A percentile compares a stretch with the other conserved stretches of the same genome.
These are phyloP conservation scores for Amphilophus citrinellus DNA, from an alignment of 2,113 vertebrate species.

Conservation along the genomic window DNA sequence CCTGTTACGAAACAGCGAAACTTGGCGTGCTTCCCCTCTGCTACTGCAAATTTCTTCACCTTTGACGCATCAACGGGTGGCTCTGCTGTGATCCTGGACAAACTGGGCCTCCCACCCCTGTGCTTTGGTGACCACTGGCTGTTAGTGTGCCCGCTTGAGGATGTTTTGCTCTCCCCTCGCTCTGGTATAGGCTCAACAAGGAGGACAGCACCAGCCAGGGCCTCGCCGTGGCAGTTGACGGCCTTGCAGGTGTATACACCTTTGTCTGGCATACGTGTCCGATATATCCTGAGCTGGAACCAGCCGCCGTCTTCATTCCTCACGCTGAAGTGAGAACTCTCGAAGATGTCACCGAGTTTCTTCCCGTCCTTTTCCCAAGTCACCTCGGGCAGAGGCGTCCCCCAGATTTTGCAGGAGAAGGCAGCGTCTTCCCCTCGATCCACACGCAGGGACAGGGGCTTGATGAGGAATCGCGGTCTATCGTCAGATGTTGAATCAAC, in stretches of 20 bases:
- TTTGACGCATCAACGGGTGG: conserved; percentile 70
- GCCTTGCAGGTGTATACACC: conserved; percentile 94
- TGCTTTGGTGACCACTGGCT: conserved; percentile 65
- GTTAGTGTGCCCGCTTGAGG: conserved; percentile 47
- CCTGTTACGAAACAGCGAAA: conserved; percentile 95
- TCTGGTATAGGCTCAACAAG: conserved; percentile 83
- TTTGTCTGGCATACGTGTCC: conserved; percentile 84
- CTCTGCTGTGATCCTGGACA: conserved; percentile 54
- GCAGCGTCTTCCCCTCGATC: conserved; percentile 86
- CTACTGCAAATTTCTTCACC: conserved; percentile 88
- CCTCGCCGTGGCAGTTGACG: conserved; percentile 80
- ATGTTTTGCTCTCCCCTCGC: conserved; percentile 41
- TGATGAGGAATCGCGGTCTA: conserved; percentile 85
- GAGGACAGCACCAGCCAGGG: conserved; percentile 88
- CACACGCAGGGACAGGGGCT: conserved; percentile 86
- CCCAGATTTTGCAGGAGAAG: conserved; percentile 87
- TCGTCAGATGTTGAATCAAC: conserved; percentile 45
- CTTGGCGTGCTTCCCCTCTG: conserved; percentile 94
- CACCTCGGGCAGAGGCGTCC: conserved; percentile 83
- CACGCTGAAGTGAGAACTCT: conserved; percentile 88
- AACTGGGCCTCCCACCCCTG: conserved; percentile 46
- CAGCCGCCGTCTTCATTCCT: conserved; percentile 79
- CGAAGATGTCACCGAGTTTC: conserved; percentile 89
- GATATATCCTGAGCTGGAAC: conserved; percentile 88
- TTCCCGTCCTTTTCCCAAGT: conserved; percentile 92